Base-by-base conservation (phyloP, 1,140 invertebrate species). In the Ips typographus region DNA sequence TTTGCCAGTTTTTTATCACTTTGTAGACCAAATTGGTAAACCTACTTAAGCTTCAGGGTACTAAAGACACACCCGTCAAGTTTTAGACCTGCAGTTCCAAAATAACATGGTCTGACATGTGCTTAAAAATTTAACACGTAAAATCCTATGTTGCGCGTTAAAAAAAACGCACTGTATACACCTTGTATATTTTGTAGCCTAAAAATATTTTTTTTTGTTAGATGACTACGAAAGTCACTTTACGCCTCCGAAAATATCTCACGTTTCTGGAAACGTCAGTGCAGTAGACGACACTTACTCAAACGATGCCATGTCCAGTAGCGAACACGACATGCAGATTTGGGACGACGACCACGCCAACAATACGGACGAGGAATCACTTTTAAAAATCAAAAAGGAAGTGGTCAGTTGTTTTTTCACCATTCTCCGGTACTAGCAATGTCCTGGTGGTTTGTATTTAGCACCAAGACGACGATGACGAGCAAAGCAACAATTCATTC, bases 151-250 rank as follows among this genome's bases (percentile, higher is more conserved):
- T n/a, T n/a, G n/a, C n/a, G n/a, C n/a, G n/a, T n/a, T n/a, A n/a
- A n/a, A n/a, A n/a, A n/a, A n/a, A n/a, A n/a, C n/a, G n/a, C n/a
- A n/a, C n/a, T n/a, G n/a, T n/a, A 22, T 22, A 22, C 22, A 22
- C 22, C 22, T 22, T 22, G 22, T 22, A 22, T 22, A 22, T 22
- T 22, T 22, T 22, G 22, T 22, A 22, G 22, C 22, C 22, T 22
- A 22, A 22, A 22, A 22, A 22, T 22, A 22, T 22, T 22, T 22
- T 22, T 22, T 49, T 3, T 49, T 49, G 7, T 6, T 40, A 71
- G 88, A 89, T 74, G 86, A 87, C 72, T 84, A 84, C 65, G 84
- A 84, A 6, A 81, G 81, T 65, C 75, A 79, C 6, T 82, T 83
- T 39, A 85, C 84, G 56, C 83, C 82, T 37, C 85, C 85, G 4